Evolutionary conservation across 2,888 invertebrate genomes (phyloP).

Genomic region (Trissoscelio sp.): DNA sequence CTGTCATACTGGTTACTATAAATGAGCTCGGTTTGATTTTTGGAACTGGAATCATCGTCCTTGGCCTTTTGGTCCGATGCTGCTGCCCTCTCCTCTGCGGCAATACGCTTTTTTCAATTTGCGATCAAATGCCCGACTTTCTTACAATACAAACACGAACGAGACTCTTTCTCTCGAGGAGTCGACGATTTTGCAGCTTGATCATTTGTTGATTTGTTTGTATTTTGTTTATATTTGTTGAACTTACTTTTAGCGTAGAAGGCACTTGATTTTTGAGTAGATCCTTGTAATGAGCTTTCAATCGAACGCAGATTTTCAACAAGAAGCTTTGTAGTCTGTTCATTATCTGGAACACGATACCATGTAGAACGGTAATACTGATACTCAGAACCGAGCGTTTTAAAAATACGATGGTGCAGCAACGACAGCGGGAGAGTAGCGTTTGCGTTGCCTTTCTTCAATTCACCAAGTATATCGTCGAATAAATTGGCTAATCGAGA

Average conservation of each 20-base stretch:
- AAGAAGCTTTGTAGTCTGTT: conserved; percentile 64
- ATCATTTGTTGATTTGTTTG: conserved; percentile 7
- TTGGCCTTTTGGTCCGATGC: background rate
- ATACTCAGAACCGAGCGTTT: conserved; percentile 69
- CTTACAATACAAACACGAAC: conserved; percentile 64
- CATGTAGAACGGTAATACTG: conserved; percentile 65
- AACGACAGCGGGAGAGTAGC: conserved; percentile 64
- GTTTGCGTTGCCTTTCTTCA: conserved; percentile 58
- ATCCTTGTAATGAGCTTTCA: conserved; percentile 56
- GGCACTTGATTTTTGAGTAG: conserved; percentile 44
- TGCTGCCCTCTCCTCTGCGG: conserved; percentile 11
- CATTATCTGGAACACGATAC: conserved; percentile 67
- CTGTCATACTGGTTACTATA: background rate
- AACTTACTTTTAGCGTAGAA: conserved; percentile 47
- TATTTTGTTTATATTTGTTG: conserved; percentile 25
- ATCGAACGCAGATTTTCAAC: conserved; percentile 64
- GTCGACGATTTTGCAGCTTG: conserved; percentile 6
- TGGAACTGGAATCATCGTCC: background rate
- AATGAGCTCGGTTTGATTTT: background rate
- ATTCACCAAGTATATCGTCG: conserved; percentile 65
- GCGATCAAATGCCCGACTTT: conserved; percentile 65
- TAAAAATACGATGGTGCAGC: conserved; percentile 70
- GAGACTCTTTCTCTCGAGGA: conserved; percentile 18
- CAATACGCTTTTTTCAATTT: conserved; percentile 49
- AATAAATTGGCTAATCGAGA: conserved; percentile 62